Percentiles rank a stretch among this genome's conserved stretches.
Evolutionary conservation across 2,113 vertebrate species (phyloP).

Genomic region (Aegithalos caudatus): DNA sequence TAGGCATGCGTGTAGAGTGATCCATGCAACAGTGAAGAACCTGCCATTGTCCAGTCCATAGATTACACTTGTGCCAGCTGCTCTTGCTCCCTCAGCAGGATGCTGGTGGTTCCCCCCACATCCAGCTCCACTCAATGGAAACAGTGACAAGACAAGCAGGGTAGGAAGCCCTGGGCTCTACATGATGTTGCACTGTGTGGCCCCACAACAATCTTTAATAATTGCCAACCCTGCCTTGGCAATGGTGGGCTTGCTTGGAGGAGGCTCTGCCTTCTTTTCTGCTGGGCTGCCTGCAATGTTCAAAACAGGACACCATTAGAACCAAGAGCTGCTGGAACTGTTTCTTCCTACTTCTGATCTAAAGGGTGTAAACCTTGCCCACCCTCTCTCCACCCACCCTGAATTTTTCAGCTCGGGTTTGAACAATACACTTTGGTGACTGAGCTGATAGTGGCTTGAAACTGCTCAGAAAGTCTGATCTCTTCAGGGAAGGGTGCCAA

Average conservation of each 20-base stretch:
- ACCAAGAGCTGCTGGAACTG: background rate
- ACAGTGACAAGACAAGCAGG: background rate
- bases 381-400: background rate
- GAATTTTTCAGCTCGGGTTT: background rate
- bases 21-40: conserved; percentile 78
- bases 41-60: conserved; percentile 64
- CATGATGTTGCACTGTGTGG: conserved; percentile 92
- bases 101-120: conserved; percentile 45
- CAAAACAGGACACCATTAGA: conserved; percentile 15
- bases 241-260: conserved; percentile 89
- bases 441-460: background rate
- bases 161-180: conserved; percentile 72
- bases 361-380: background rate
- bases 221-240: conserved; percentile 89
- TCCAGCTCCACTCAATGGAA: background rate
- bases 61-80: conserved; percentile 27
- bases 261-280: conserved; percentile 87
- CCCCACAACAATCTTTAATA: conserved; percentile 96
- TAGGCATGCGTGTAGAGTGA: conserved; percentile 78
- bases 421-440: background rate
- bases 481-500: background rate
- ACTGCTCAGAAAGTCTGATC: background rate
- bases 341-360: background rate
- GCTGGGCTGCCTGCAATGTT: conserved; percentile 78
- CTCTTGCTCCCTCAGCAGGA: conserved; percentile 37